A percentile compares a stretch with the other conserved stretches of the same genome.
Evolutionary conservation across 2,888 invertebrate species (phyloP).

Genomic region (Lycocerus yunnanus): DNA sequence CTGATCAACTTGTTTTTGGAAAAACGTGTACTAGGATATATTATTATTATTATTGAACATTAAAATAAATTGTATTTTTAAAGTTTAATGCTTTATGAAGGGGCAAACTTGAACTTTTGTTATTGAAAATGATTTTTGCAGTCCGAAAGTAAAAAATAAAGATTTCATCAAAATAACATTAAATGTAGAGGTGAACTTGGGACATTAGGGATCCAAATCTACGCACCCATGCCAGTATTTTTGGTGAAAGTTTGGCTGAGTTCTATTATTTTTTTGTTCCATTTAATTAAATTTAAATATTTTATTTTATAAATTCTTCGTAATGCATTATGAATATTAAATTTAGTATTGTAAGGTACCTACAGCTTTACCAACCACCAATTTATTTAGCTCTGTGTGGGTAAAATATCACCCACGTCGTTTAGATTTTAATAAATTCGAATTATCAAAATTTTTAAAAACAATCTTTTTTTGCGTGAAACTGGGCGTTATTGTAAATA

Average conservation of each 20-base stretch:
- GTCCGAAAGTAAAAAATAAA: too few species aligned
- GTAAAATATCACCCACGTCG: constrained; percentile 18
- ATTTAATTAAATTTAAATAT: neutral
- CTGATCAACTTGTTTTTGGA: neutral
- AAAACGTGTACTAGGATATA: too few species aligned
- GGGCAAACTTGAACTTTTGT: too few species aligned
- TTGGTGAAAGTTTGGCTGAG: neutral
- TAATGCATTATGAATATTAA: neutral
- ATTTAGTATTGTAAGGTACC: neutral
- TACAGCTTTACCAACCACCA: neutral
- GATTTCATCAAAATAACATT: too few species aligned
- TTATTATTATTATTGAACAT: neutral
- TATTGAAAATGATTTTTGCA: too few species aligned
- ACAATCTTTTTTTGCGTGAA: neutral
- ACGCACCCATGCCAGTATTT: too few species aligned
- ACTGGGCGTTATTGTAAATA: neutral
- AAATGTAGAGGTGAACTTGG: too few species aligned
- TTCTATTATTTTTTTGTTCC: neutral
- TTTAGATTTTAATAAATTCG: neutral
- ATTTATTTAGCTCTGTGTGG: constrained; percentile 15
- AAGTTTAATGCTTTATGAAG: too few species aligned
- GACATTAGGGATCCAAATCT: too few species aligned
- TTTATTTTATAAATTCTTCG: neutral
- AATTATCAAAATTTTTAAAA: neutral
- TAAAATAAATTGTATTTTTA: neutral